Percentiles rank a stretch among this genome's conserved stretches.
Evolutionary conservation across 2,797 vertebrate species (phyloP).

Genomic region (Poecilia wingei): DNA sequence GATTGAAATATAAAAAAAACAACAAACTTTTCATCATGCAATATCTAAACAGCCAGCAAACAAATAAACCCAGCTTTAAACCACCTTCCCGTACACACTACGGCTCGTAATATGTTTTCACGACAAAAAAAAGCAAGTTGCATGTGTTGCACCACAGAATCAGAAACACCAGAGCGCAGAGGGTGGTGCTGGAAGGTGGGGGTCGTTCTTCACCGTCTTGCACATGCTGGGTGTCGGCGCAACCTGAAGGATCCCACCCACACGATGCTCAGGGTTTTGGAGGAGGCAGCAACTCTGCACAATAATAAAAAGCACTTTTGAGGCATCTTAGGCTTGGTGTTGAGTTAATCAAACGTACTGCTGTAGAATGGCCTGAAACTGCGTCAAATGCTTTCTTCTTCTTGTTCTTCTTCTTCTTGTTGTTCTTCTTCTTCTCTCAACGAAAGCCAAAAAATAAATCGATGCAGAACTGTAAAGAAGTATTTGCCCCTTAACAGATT

Average conservation of each 20-base stretch:
- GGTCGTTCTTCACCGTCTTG: constrained; percentile 9
- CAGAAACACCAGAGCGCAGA: constrained; percentile 6
- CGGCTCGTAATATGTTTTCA: constrained; percentile 29
- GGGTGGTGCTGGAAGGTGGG: background rate
- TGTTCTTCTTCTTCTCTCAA: background rate
- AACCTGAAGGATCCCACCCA: background rate
- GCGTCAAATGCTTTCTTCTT: background rate
- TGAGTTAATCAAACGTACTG: background rate
- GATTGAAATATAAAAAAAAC: constrained; percentile 54
- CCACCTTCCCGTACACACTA: constrained; percentile 40
- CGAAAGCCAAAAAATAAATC: background rate
- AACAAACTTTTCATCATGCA: constrained; percentile 66
- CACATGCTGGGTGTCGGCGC: constrained; percentile 17
- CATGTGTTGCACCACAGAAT: constrained; percentile 6
- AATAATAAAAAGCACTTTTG: background rate
- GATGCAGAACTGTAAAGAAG: background rate
- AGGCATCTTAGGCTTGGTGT: background rate
- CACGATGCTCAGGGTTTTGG: background rate
- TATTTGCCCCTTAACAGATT: background rate
- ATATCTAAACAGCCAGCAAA: constrained; percentile 60
- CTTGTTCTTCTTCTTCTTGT: background rate
- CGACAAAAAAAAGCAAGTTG: constrained; percentile 2
- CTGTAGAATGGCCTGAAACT: background rate
- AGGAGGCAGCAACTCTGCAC: background rate
- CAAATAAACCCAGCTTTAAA: constrained; percentile 53